Conservation (phyloP, 2,888 invertebrate genomes). For the Sisyra nigra region DNA sequence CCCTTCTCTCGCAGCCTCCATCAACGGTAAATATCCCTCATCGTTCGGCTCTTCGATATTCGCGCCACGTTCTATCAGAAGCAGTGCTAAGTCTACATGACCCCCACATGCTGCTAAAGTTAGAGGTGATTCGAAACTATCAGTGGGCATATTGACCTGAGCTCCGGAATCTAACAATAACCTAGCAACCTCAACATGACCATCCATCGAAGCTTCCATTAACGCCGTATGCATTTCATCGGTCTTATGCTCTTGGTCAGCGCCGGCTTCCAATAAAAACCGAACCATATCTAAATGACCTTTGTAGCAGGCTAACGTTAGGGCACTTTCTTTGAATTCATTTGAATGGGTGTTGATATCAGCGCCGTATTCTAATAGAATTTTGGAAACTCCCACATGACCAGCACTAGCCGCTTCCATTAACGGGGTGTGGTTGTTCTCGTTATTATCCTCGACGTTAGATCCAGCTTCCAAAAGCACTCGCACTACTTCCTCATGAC, state of each 20-base stretch:
- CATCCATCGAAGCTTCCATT: slow-evolving; percentile 99
- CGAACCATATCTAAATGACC: slow-evolving; percentile 96
- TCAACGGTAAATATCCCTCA: slow-evolving; percentile 96
- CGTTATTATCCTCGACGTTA: slow-evolving; percentile 96
- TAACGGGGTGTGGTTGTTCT: slow-evolving; percentile 96
- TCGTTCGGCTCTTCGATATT: slow-evolving; percentile 99
- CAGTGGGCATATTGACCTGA: slow-evolving; percentile 97
- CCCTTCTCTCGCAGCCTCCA: slow-evolving; percentile 98
- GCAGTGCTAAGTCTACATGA: slow-evolving; percentile 90
- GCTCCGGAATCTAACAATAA: slow-evolving; percentile 91
- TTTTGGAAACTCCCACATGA: slow-evolving; percentile 82
- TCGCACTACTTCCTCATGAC: slow-evolving; percentile 83
- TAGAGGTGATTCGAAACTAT: slow-evolving; percentile 97
- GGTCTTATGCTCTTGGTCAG: slow-evolving; percentile 95
- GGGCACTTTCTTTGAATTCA: slow-evolving; percentile 96
- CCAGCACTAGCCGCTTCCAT: slow-evolving; percentile 98
- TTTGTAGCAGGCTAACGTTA: slow-evolving; percentile 72
- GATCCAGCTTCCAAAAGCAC: slow-evolving; percentile 79
- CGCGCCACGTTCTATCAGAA: slow-evolving; percentile 91
- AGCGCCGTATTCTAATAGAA: slow-evolving; percentile 83
- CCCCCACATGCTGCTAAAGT: slow-evolving; percentile 98
- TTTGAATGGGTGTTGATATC: slow-evolving; percentile 98
- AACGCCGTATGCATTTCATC: slow-evolving; percentile 99
- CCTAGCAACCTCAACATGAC: slow-evolving; percentile 94
- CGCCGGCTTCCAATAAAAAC: slow-evolving; percentile 88